Conservation (phyloP, 2,888 invertebrate genomes). For the Cheiracanthium punctorium region DNA sequence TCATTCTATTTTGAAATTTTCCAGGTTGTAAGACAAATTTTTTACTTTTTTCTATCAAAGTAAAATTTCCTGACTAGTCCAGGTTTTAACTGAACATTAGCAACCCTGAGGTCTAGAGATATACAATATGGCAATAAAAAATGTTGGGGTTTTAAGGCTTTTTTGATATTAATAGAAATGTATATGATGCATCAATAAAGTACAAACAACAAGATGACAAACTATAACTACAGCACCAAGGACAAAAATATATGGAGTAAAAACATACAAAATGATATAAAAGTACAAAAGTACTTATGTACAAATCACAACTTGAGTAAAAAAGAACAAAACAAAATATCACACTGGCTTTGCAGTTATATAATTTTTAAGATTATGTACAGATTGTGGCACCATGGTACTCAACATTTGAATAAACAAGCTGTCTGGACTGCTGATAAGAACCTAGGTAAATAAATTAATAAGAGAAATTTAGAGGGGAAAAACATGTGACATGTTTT, state of each 20-base stretch:
- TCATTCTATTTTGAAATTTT: no score
- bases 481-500: background rate
- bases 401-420: constrained; percentile 47
- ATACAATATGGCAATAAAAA: no score
- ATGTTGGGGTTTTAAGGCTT: no score
- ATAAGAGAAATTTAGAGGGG: background rate
- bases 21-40: no score
- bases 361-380: constrained; percentile 40
- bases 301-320: background rate
- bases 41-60: no score
- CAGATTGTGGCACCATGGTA: constrained; percentile 36
- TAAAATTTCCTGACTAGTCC: no score
- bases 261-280: background rate
- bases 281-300: background rate
- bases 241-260: background rate
- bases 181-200: no score
- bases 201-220: no score
- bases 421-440: constrained; percentile 46
- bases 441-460: constrained; percentile 14
- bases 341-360: constrained; percentile 27
- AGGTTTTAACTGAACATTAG: no score
- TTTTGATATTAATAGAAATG: no score
- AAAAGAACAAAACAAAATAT: background rate
- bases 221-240: no score
- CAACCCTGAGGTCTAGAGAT: no score